A percentile compares a stretch with the other conserved stretches of the same genome.
Evolutionary conservation across 2,888 invertebrate genomes (phyloP).

Genomic region (Drosophila subquinaria): DNA sequence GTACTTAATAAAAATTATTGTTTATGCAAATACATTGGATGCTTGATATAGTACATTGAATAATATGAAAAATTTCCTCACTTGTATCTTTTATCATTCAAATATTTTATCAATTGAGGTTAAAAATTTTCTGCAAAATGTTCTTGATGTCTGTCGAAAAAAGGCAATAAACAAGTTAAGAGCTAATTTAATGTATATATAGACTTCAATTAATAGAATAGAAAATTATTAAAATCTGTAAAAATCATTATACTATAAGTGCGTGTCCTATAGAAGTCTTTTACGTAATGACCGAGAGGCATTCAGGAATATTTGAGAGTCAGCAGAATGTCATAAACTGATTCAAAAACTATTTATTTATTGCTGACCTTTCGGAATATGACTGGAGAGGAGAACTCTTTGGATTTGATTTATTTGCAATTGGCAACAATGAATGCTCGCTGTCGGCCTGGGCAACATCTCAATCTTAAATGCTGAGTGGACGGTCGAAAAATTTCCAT

Average conservation of each 20-base stretch:
- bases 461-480: slow-evolving; percentile 50
- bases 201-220: background rate
- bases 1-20: too few species aligned
- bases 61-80: too few species aligned
- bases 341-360: slow-evolving; percentile 21
- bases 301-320: slow-evolving; percentile 1
- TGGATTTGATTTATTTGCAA: slow-evolving; percentile 31
- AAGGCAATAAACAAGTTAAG: too few species aligned
- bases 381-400: background rate
- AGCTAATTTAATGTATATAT: background rate
- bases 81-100: too few species aligned
- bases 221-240: too few species aligned
- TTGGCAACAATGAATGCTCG: slow-evolving; percentile 32
- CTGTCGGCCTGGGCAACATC: slow-evolving; percentile 37
- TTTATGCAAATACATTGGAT: too few species aligned
- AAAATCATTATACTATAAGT: too few species aligned
- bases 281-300: background rate
- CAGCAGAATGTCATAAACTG: background rate
- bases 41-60: too few species aligned
- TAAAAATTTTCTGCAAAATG: too few species aligned
- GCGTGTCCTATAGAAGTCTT: too few species aligned
- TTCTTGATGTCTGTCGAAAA: too few species aligned
- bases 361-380: slow-evolving; percentile 11
- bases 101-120: too few species aligned
- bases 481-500: slow-evolving; percentile 47